A percentile compares a stretch with the other conserved stretches of the same genome.
Conservation (phyloP, 2,888 invertebrate genomes). For the Metalampra italica region DNA sequence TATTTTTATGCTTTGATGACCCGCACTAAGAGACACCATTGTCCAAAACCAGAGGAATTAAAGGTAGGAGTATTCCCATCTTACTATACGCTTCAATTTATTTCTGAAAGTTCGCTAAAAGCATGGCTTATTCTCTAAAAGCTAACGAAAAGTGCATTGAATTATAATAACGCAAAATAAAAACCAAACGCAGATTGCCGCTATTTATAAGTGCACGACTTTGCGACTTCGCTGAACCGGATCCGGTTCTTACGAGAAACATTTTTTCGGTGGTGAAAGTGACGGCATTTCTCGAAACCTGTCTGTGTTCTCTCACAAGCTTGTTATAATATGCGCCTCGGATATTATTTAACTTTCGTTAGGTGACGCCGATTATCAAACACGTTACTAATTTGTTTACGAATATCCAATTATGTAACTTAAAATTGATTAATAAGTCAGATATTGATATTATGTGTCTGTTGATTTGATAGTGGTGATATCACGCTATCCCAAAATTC, state of each 20-base stretch:
- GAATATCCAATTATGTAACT: conserved; percentile 31
- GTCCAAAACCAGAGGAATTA: too few species aligned
- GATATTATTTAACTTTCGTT: conserved; percentile 61
- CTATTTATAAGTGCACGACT: conserved; percentile 27
- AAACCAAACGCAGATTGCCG: too few species aligned
- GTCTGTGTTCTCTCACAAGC: conserved; percentile 47
- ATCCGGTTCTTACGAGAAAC: conserved; percentile 50
- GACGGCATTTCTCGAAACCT: conserved; percentile 49
- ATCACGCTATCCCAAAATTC: too few species aligned
- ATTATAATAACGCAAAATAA: neutral
- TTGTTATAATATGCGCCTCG: conserved; percentile 36
- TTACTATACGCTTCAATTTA: too few species aligned
- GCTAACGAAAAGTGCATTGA: too few species aligned
- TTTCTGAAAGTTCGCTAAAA: too few species aligned
- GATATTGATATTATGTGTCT: too few species aligned
- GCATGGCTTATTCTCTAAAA: too few species aligned
- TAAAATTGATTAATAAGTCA: neutral
- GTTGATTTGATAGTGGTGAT: too few species aligned
- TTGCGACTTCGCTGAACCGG: conserved; percentile 43
- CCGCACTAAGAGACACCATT: too few species aligned
- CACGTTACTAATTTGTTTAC: conserved; percentile 34
- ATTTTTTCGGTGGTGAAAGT: conserved; percentile 64
- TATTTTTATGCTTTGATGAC: too few species aligned
- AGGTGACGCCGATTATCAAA: conserved; percentile 55
- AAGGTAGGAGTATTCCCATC: too few species aligned